Base-by-base conservation (phyloP, 2,113 vertebrate species). In the Microtus pennsylvanicus region DNA sequence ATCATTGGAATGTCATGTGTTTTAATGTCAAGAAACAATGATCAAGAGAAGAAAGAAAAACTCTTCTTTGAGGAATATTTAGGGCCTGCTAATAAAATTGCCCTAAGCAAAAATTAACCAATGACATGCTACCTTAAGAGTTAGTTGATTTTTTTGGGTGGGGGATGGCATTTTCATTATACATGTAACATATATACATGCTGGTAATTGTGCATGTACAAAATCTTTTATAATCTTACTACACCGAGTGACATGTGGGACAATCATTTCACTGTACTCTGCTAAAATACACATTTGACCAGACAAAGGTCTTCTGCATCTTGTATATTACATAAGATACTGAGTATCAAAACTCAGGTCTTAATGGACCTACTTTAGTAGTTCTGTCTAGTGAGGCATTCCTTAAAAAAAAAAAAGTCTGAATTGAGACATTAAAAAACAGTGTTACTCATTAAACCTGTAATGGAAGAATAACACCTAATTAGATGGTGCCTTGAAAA, bases 1-100 rank as follows among this genome's bases (percentile, higher is more conserved):
- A 95, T 80, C 47, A 89, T 65, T 90, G 61, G 83, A 89, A 90
- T 26, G 38, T n/a, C n/a, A n/a, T 89, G 86, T 89, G 86, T 83
- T 96, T 97, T 97, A 97, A 96, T 91, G 93, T 93, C 83, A 95
- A 96, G 77, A 83, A 87, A 97, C 63, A n/a, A n/a, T n/a, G 91
- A 95, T n/a, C 77, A 35, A 87, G 55, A 42, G n/a, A n/a, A n/a
- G 45, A n/a, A n/a, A n/a, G n/a, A 93, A 96, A 95, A 96, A 63
- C 17, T 67, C 28, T 86, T 91, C 77, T 70, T 70, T 78, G 26
- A 74, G 52, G 58, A 93, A 82, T 90, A 90, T 80, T 67, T 61
- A 85, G 50, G 24, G 92, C 83, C 69, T 95, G 83, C 35, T 94
- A 97, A 96, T 52, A 89, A 92, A 96, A 95, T 3, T 65, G 69